Percentiles rank a stretch among this genome's conserved stretches.
These are phyloP conservation scores for Stichodactyla helianthus DNA, from an alignment of 64 coral and sea anemone genomes.

Conservation along the genomic window DNA sequence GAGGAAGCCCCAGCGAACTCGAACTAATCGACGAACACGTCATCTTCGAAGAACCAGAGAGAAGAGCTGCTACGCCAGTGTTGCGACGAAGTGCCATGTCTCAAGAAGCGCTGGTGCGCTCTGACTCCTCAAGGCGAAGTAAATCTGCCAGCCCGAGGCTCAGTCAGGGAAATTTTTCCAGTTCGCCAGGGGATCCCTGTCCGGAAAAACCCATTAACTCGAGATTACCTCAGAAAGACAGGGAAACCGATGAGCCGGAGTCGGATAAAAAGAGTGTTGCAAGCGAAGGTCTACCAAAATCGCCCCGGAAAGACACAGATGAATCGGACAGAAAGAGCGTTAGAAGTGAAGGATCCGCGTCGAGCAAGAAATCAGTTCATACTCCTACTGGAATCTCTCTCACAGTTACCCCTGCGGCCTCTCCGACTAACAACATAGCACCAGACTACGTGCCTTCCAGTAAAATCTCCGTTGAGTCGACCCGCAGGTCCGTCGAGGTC, in stretches of 20 bases:
- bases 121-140: conserved; percentile 1
- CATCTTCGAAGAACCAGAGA: not conserved
- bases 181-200: not conserved
- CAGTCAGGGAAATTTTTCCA: not conserved
- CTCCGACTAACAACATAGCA: not conserved
- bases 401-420: not conserved
- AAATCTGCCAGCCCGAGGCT: conserved; percentile 5
- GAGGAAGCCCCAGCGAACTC: not conserved
- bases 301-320: not conserved
- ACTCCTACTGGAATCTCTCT: not conserved
- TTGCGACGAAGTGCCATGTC: not conserved
- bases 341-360: not conserved
- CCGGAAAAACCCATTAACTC: not conserved
- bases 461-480: not conserved
- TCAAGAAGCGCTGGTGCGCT: not conserved
- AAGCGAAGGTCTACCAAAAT: not conserved
- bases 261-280: not conserved
- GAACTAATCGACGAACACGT: conserved; percentile 23
- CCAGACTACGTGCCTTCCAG: conserved; percentile 1
- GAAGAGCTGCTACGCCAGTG: not conserved
- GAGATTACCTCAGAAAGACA: not conserved
- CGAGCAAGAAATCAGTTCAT: not conserved
- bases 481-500: conserved; percentile 32
- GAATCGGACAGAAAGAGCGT: not conserved
- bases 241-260: not conserved